Conservation (phyloP, 2,888 invertebrate species). For the Drosophila koepferae region DNA sequence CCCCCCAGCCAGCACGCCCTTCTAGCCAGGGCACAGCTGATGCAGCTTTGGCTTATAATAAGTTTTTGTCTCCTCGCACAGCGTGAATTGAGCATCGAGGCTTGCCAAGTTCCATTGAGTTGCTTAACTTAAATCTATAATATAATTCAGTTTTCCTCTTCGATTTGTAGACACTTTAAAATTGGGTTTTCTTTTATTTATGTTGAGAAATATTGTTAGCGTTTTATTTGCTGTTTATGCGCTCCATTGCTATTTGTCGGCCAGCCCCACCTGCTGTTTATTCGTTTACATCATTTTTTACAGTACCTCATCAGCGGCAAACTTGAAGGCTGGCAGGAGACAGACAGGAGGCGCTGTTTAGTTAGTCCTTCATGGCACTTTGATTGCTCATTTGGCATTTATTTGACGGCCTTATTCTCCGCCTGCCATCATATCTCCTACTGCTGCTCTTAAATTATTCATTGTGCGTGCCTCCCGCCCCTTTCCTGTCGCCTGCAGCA, state of each 20-base stretch:
- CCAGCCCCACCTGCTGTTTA: conserved; percentile 44
- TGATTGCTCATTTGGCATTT: conserved; percentile 82
- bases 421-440: conserved; percentile 13
- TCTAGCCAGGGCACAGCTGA: conserved; percentile 42
- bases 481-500: conserved; percentile 12
- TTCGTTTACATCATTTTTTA: conserved; percentile 78
- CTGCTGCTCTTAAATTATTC: conserved; percentile 70
- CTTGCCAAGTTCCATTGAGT: conserved; percentile 50
- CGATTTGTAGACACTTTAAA: conserved; percentile 51
- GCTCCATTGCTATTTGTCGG: conserved; percentile 58
- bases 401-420: conserved; percentile 62
- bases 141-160: conserved; percentile 58
- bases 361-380: conserved; percentile 79
- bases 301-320: conserved; percentile 63
- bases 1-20: neutral
- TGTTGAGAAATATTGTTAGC: conserved; percentile 51
- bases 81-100: conserved; percentile 31
- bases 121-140: conserved; percentile 35
- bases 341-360: conserved; percentile 52
- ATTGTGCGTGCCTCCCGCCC: conserved; percentile 57
- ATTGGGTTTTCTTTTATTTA: conserved; percentile 55
- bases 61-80: conserved; percentile 66
- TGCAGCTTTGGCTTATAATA: conserved; percentile 62
- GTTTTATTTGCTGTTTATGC: conserved; percentile 76
- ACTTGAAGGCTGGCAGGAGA: neutral